These are phyloP conservation scores for Periophthalmus modestus DNA, from an alignment of 2,113 vertebrate genomes.

Conservation along the genomic window DNA sequence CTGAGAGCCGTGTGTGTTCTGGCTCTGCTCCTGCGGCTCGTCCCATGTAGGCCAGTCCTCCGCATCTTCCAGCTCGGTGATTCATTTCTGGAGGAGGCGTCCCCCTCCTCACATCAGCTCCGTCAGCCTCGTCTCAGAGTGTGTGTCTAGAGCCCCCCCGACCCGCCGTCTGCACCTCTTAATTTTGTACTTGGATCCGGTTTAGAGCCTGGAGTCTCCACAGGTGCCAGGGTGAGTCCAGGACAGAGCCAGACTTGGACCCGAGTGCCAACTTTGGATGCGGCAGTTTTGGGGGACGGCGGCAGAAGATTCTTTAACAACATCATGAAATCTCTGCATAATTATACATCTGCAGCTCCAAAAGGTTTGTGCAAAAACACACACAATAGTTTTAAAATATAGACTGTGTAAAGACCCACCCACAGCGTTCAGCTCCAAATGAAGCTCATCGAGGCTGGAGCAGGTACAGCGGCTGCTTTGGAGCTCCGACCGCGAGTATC, in stretches of 20 bases:
- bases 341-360: neutral
- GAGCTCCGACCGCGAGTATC: too few species aligned
- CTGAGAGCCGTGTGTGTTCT: constrained; percentile 60
- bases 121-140: constrained; percentile 27
- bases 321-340: neutral
- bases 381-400: neutral
- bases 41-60: constrained; percentile 70
- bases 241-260: constrained; percentile 22
- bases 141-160: constrained; percentile 7
- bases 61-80: constrained; percentile 68
- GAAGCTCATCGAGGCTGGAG: too few species aligned
- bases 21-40: constrained; percentile 47
- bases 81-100: constrained; percentile 66
- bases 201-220: constrained; percentile 28
- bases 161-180: constrained; percentile 27
- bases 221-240: constrained; percentile 41
- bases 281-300: constrained; percentile 27
- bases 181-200: constrained; percentile 35
- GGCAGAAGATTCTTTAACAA: neutral
- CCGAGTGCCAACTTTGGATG: constrained; percentile 19
- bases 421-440: too few species aligned
- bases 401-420: too few species aligned
- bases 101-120: constrained; percentile 44
- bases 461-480: too few species aligned
- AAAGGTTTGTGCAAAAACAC: neutral